Conservation (phyloP, 2,888 invertebrate species). For the Axea sp. region DNA sequence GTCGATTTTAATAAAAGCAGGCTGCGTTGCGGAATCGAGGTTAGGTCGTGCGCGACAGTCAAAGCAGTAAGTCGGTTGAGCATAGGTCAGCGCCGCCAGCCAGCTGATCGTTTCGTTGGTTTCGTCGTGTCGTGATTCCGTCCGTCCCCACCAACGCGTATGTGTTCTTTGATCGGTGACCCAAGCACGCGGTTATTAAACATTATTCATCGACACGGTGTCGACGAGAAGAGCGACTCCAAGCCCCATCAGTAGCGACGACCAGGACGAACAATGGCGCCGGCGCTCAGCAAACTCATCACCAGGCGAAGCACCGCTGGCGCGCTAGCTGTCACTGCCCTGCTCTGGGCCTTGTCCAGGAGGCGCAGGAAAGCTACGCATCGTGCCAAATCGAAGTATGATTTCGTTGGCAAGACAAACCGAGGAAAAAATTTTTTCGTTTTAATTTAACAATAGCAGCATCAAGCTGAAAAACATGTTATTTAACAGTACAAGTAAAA, state of each 20-base stretch:
- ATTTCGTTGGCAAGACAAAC: too few species aligned
- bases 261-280: conserved; percentile 82
- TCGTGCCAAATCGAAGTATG: conserved; percentile 59
- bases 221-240: conserved; percentile 9
- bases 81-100: conserved; percentile 8
- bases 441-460: too few species aligned
- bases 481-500: too few species aligned
- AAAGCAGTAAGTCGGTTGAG: too few species aligned
- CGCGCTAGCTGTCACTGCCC: conserved; percentile 82
- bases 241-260: conserved; percentile 3
- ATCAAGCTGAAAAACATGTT: too few species aligned
- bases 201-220: conserved; percentile 5
- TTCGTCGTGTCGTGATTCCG: background rate
- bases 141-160: conserved; percentile 31
- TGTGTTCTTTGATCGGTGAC: conserved; percentile 47
- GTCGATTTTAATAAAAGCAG: too few species aligned
- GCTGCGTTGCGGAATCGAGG: too few species aligned
- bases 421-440: too few species aligned
- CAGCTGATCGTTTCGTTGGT: conserved; percentile 6
- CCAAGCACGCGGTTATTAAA: conserved; percentile 1
- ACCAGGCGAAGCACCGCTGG: conserved; percentile 85
- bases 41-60: too few species aligned
- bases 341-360: conserved; percentile 72
- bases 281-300: conserved; percentile 87
- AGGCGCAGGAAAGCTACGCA: conserved; percentile 65